Base-by-base conservation (phyloP, 2,888 invertebrate species). In the Osmoderma eremita region DNA sequence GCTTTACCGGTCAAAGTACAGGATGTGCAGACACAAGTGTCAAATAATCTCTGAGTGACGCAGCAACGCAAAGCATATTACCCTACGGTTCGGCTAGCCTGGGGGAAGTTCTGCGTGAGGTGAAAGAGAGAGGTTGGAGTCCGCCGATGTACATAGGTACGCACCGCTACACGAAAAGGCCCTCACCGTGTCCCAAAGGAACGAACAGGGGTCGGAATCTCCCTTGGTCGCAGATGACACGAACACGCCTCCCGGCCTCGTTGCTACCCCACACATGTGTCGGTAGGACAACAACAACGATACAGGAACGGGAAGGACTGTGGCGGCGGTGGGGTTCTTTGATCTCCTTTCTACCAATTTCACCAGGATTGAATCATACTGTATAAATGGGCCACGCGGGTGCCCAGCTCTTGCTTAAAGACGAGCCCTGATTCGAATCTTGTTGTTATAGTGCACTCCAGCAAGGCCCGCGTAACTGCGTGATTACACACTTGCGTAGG, bases 271-370 rank as follows among this genome's bases (percentile, higher is more conserved):
- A 5, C 12, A 42, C 15, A 17, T 20, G 10, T 10, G 3, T 48
- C 15, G 48, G 30, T 61, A 61, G 45, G 58, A 61, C 42, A 61
- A 61, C 56, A 56, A 56, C 58, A 42, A 45, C 58, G 45, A 36
- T 61, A 61, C 58, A 61, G 45, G 45, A 30, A 45, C 13, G 13
- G 30, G 45, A n/a, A n/a, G 45, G 45, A 61, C 58, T 30, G 10
- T 10, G 30, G 10, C 10, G 30, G 45, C 17, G 15, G 58, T 61
- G 58, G 45, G 63, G 63, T 53, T 63, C 67, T 67, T 67, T 67
- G 67, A 67, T 67, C 67, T 67, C 53, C 67, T 63, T 51, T 61
- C 63, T 67, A 61, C 67, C 67, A 67, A 67, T 67, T 67, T 67
- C 63, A 61, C 54, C 48, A 36, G 49, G 67, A 67, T 67, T 67